phyloP scores from a whole-genome alignment of 2,113 vertebrate genomes.

The Gasterosteus nipponicus region DNA sequence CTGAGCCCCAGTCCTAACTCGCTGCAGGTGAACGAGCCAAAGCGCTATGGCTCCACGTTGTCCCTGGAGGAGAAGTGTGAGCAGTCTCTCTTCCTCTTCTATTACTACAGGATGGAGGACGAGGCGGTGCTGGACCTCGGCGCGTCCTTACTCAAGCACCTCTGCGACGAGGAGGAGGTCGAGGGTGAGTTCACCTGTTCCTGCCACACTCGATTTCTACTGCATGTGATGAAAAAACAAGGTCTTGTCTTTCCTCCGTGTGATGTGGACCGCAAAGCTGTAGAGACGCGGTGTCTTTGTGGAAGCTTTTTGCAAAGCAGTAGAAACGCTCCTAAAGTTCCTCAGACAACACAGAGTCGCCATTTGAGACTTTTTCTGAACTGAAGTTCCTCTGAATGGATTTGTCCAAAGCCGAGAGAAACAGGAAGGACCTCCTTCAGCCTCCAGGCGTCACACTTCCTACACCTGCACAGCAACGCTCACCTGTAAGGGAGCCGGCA shows the following conservation, averaged over 20 bases:
- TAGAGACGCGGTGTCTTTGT: not conserved
- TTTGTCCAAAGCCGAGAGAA: not conserved
- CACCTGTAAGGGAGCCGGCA: no score
- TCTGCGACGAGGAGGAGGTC: conserved; percentile 96
- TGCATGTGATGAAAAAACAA: not conserved
- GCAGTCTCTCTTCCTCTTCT: conserved; percentile 98
- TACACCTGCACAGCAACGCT: conserved; percentile 5
- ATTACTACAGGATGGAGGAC: conserved; percentile 99
- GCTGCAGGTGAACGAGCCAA: conserved; percentile 87
- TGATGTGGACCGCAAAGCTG: not conserved
- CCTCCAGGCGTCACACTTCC: conserved; percentile 34
- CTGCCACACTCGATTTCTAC: not conserved
- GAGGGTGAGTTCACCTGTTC: conserved; percentile 86
- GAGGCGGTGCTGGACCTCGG: conserved; percentile 98
- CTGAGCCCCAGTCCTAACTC: conserved; percentile 80
- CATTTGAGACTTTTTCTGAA: not conserved
- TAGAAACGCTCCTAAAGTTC: not conserved
- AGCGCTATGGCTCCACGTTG: conserved; percentile 83
- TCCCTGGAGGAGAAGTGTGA: conserved; percentile 94
- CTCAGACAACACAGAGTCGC: not conserved
- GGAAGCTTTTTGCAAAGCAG: not conserved
- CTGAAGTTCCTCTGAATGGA: not conserved
- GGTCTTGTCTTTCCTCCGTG: not conserved
- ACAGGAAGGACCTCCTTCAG: not conserved
- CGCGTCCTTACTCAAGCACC: conserved; percentile 94